Evolutionary conservation across 2,888 invertebrate species (phyloP).

Genomic region (Phortica okadai): DNA sequence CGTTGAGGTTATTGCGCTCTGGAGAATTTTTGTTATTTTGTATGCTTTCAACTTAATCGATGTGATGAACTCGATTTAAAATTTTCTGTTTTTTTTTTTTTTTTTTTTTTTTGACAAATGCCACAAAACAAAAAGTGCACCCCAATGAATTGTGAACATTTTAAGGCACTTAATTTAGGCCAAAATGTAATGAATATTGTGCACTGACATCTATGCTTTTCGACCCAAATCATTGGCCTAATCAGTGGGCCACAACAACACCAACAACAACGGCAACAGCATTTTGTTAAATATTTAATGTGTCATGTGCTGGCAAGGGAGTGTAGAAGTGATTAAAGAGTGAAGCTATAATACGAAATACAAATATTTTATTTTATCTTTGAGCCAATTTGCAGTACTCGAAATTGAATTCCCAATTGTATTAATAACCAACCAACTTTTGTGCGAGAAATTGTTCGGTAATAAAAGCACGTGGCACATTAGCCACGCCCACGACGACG

Average conservation of each 20-base stretch:
- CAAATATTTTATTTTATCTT: no score
- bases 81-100: neutral
- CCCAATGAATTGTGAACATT: neutral
- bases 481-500: neutral
- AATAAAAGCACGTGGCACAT: constrained; percentile 4
- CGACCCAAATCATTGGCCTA: no score
- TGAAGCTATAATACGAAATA: no score
- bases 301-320: no score
- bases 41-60: neutral
- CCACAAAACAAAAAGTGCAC: constrained; percentile 2
- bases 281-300: no score
- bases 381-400: neutral
- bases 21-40: neutral
- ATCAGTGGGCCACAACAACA: no score
- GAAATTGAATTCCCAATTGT: neutral
- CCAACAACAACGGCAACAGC: no score
- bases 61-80: neutral
- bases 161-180: neutral
- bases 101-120: neutral
- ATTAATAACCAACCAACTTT: neutral
- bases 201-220: neutral
- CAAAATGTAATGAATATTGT: neutral
- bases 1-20: constrained; percentile 15
- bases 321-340: no score
- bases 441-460: neutral